phyloP scores from a whole-genome alignment of 2,888 invertebrate species.

The Torymus tubicola region DNA sequence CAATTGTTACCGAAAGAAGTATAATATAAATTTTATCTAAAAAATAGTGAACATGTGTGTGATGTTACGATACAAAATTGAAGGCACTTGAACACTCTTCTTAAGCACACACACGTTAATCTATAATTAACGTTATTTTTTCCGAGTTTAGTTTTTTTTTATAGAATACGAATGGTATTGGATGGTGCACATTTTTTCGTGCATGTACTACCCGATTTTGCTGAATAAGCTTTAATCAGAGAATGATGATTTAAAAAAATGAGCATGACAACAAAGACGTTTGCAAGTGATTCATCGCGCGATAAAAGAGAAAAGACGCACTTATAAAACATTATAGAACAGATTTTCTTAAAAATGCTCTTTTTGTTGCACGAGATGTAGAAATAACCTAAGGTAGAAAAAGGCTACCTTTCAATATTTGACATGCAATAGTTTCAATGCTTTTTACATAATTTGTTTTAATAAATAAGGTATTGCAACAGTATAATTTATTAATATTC shows the following conservation, averaged over 20 bases:
- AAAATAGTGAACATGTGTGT: constrained; percentile 16
- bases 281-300: constrained; percentile 37
- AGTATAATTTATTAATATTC: constrained; percentile 54
- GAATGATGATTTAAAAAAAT: constrained; percentile 40
- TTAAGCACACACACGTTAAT: constrained; percentile 44
- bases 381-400: constrained; percentile 23
- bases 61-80: constrained; percentile 41
- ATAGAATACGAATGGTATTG: constrained; percentile 20
- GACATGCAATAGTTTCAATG: constrained; percentile 52
- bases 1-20: constrained; percentile 48
- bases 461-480: constrained; percentile 58
- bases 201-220: constrained; percentile 12
- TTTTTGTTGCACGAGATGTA: constrained; percentile 42
- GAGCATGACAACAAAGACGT: constrained; percentile 45
- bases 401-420: constrained; percentile 24
- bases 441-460: constrained; percentile 52
- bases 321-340: constrained; percentile 35
- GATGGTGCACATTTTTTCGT: constrained; percentile 39
- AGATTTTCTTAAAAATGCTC: constrained; percentile 45
- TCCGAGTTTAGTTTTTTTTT: constrained; percentile 7
- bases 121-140: constrained; percentile 31
- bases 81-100: constrained; percentile 34
- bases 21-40: constrained; percentile 43
- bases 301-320: constrained; percentile 40
- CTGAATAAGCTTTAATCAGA: constrained; percentile 29